Evolutionary conservation across 2,888 invertebrate species (phyloP), one percentile per base, ranked within the genome.

Genomic region (Sinhomidia bicolor): DNA sequence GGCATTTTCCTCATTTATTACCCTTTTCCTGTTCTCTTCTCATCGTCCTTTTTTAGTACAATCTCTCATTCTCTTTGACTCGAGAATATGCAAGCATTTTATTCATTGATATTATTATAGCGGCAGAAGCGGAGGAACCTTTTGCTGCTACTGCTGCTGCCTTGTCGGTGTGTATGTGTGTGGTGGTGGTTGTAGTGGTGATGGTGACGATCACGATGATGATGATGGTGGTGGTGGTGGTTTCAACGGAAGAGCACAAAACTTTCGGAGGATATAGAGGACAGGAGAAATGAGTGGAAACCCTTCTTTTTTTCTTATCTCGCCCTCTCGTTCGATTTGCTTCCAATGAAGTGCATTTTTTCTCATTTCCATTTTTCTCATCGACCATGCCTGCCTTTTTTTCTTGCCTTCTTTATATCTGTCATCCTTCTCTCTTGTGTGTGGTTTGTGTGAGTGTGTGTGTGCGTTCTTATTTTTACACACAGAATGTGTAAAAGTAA

Each of bases 311-410:
- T 85, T 85, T 85, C 86, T 90, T 91, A 91, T 91, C 91, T 91
- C 81, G 79, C 86, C 85, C 88, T 91, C 90, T 91, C 91, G 90
- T 90, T 90, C 91, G 89, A 91, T 91, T 91, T 91, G 90, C 91
- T 91, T 89, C 85, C 85, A 85, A 85, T 85, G 85, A 85, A 85
- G 83, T 89, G 79, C 68, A 71, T 84, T 84, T 84, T 88, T 71
- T 84, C 84, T 71, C 74, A 84, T 84, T 88, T 84, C 78, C 76
- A 82, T 83, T 83, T 79, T 88, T 83, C 71, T 83, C 83, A 65
- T 88, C 83, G 51, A 62, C 83, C 23, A 65, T 65, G 47, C 74
- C 78, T 81, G 71, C 47, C 51, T 44, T 14, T 26, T 23, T 51
- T 14, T 26, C 3, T 51, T 0, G 47, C 29, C 41, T 47, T 79